These are phyloP conservation scores for Cnemophilus loriae DNA, from an alignment of 2,113 vertebrate genomes.

Conservation along the genomic window DNA sequence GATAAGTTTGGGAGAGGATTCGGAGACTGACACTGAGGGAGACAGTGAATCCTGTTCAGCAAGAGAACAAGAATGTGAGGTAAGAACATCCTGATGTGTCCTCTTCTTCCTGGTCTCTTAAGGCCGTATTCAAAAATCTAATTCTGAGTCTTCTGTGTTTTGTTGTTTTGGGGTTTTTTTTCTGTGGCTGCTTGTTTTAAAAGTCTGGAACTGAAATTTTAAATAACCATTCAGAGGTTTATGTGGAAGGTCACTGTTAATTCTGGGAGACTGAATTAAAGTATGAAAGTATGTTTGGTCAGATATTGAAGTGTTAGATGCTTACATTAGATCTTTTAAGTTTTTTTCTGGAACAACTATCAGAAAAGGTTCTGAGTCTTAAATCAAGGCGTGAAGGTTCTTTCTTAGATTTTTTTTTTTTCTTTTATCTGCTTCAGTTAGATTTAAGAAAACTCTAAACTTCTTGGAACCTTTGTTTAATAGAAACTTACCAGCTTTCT, in stretches of 20 bases:
- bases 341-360: background rate
- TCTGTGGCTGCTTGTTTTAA: background rate
- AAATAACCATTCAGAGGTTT: background rate
- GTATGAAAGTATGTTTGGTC: background rate
- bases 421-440: background rate
- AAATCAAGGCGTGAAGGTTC: background rate
- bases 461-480: background rate
- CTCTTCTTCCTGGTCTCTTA: background rate
- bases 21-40: slow-evolving; percentile 87
- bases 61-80: slow-evolving; percentile 88
- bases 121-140: background rate
- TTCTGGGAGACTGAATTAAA: background rate
- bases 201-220: background rate
- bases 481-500: background rate
- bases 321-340: background rate
- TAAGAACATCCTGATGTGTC: slow-evolving; percentile 36
- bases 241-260: background rate
- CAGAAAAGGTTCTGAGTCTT: background rate
- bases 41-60: slow-evolving; percentile 85
- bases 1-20: slow-evolving; percentile 85
- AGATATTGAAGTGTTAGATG: background rate
- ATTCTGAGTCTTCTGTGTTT: background rate
- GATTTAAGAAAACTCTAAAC: background rate
- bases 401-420: background rate
- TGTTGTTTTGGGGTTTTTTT: background rate